Base-by-base conservation (phyloP, 2,888 invertebrate genomes). In the Rhingia campestris region DNA sequence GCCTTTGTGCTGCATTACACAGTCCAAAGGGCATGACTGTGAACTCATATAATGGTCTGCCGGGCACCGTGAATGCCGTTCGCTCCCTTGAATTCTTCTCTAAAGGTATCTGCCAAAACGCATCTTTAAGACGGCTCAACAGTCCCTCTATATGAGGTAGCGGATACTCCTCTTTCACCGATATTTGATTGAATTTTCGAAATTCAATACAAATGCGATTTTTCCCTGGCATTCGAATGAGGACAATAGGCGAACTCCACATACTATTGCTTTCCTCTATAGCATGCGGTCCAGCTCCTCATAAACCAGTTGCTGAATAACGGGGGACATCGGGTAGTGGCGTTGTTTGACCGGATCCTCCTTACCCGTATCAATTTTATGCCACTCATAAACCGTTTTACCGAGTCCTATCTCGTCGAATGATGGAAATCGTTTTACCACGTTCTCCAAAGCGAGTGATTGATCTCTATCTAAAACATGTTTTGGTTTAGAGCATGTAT, bases 181-280 rank as follows among this genome's bases (percentile, higher is more conserved):
- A 70, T 0, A 69, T 59, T 4, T 30, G 30, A 12, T 85, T 80
- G 3, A 80, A 43, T 12, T 63, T 66, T 7, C 75, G 45, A 61
- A 47, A 66, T 35, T 75, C 67, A 4, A 80, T 43, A 66, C 84
- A 80, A 6, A 85, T 33, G 9, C 84, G 6, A 3, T 43, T 79
- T 56, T 84, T 84, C 6, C 72, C 84, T 0, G 74, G 74, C 47
- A 69, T 84, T 2, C 79, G 61, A 0, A 84, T 61, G 0, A 64
- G 64, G 4, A 67, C 72, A 3, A 84, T 74, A 9, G 61, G 70
- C 10, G 75, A 75, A 4, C 61, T 72, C 75, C 72, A 85, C 0
- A 67, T 58, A 12, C 81, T 81, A n/a, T 33, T n/a, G 12, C 66
- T 59, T 39, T 70, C 61, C 37, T 81, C 81, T 2, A 81, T 79